Conservation (phyloP, 2,113 vertebrate genomes). For the Saccopteryx bilineata region DNA sequence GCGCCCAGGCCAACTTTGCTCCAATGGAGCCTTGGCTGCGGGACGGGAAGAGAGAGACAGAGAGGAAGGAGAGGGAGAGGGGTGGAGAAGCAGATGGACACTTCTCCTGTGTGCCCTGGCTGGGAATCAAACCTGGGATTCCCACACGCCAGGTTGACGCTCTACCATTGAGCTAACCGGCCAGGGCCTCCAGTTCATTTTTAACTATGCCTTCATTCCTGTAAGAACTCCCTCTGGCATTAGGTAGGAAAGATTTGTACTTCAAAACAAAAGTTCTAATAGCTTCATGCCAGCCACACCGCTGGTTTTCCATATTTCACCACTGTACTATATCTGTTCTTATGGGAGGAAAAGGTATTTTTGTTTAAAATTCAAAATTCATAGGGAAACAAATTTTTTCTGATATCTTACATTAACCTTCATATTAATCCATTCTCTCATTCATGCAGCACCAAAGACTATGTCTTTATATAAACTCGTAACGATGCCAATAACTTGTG, state of each 20-base stretch:
- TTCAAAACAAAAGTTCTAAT: slow-evolving; percentile 12
- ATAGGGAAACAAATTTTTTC: neutral
- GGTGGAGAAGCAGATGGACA: no score
- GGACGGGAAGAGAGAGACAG: no score
- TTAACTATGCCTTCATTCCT: neutral
- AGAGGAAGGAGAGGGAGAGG: no score
- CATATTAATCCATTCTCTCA: neutral
- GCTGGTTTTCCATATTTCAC: neutral
- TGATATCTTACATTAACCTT: neutral
- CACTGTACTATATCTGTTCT: neutral
- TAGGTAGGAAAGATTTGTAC: neutral
- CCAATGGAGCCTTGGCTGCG: no score
- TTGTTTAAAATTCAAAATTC: slow-evolving; percentile 33
- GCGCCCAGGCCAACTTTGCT: no score
- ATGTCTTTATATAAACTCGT: neutral
- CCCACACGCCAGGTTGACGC: no score
- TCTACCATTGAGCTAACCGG: no score
- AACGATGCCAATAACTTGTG: neutral
- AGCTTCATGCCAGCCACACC: neutral
- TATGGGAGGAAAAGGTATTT: neutral
- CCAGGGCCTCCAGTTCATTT: neutral
- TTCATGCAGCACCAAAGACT: neutral
- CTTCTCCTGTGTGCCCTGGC: no score
- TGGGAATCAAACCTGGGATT: no score
- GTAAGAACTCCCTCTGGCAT: neutral